Conservation (phyloP, 2,113 vertebrate genomes). For the Carettochelys insculpta region DNA sequence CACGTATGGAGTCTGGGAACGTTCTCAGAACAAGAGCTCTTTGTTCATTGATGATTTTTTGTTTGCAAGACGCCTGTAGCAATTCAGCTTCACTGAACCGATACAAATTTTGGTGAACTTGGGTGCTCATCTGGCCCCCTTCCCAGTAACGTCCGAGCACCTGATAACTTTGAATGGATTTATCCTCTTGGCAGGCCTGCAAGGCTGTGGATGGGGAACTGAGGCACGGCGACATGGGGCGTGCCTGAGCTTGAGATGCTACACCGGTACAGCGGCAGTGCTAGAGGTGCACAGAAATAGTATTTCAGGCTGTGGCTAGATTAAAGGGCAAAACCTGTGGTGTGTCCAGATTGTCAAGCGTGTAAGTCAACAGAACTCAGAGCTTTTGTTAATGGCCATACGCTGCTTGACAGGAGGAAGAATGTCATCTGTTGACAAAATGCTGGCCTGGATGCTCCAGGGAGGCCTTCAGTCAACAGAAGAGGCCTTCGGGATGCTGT, state of each 20-base stretch:
- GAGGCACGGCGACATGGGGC: not conserved
- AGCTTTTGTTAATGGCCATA: too few relatives aligned
- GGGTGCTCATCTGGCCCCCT: not conserved
- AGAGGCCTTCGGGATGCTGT: too few relatives aligned
- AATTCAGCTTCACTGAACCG: not conserved
- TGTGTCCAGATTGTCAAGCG: too few relatives aligned
- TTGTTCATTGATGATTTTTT: not conserved
- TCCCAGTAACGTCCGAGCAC: not conserved
- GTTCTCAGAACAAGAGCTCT: rapidly evolving
- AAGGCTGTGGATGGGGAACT: not conserved
- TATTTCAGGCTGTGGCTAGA: too few relatives aligned
- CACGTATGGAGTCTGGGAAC: not conserved
- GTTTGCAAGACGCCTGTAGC: not conserved
- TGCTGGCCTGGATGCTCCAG: too few relatives aligned
- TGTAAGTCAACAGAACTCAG: too few relatives aligned
- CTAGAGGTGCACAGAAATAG: too few relatives aligned
- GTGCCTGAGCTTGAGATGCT: not conserved
- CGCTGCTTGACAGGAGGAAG: too few relatives aligned
- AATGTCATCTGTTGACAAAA: too few relatives aligned
- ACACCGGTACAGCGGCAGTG: too few relatives aligned
- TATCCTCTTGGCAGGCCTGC: rapidly evolving
- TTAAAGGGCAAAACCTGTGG: too few relatives aligned
- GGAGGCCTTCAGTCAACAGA: too few relatives aligned
- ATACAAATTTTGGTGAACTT: not conserved
- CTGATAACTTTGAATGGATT: not conserved